These are phyloP conservation scores for Conus canariensis DNA, from an alignment of 2,888 invertebrate species.

Conservation along the genomic window DNA sequence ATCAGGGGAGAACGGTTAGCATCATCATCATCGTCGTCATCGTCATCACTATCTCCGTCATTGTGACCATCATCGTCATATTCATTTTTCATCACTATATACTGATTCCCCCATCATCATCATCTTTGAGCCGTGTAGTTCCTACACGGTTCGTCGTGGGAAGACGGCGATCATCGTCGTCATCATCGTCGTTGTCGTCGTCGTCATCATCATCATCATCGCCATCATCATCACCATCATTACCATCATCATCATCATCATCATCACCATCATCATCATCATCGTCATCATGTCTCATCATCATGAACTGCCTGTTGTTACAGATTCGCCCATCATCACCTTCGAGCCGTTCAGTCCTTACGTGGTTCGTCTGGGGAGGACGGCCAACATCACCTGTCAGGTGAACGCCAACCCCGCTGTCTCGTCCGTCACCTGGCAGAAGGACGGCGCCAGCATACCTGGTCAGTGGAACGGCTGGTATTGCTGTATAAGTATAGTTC, in stretches of 20 bases:
- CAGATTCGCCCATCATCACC: slow-evolving; percentile 66
- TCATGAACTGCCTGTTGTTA: not conserved
- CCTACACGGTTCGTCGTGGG: slow-evolving; percentile 58
- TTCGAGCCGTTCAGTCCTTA: slow-evolving; percentile 65
- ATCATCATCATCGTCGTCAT: too few relatives aligned
- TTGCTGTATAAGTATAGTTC: too few relatives aligned
- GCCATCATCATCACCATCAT: too few relatives aligned
- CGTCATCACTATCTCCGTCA: too few relatives aligned
- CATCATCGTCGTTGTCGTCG: too few relatives aligned
- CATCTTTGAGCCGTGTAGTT: slow-evolving; percentile 61
- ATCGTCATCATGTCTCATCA: too few relatives aligned
- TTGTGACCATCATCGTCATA: too few relatives aligned
- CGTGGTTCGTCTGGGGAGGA: slow-evolving; percentile 55
- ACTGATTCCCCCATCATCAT: slow-evolving; percentile 61
- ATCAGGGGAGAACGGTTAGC: too few relatives aligned
- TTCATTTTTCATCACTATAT: too few relatives aligned
- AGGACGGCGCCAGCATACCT: slow-evolving; percentile 51
- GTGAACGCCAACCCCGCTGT: slow-evolving; percentile 66
- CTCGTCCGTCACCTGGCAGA: slow-evolving; percentile 60
- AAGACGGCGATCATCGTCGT: slow-evolving; percentile 47
- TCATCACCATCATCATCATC: too few relatives aligned
- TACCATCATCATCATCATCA: too few relatives aligned
- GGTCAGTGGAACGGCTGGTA: slow-evolving; percentile 44
- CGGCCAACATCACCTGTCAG: slow-evolving; percentile 58
- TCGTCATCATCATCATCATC: too few relatives aligned